phyloP scores from a whole-genome alignment of 2,797 vertebrate species.

The Craterocephalus amniculus region DNA sequence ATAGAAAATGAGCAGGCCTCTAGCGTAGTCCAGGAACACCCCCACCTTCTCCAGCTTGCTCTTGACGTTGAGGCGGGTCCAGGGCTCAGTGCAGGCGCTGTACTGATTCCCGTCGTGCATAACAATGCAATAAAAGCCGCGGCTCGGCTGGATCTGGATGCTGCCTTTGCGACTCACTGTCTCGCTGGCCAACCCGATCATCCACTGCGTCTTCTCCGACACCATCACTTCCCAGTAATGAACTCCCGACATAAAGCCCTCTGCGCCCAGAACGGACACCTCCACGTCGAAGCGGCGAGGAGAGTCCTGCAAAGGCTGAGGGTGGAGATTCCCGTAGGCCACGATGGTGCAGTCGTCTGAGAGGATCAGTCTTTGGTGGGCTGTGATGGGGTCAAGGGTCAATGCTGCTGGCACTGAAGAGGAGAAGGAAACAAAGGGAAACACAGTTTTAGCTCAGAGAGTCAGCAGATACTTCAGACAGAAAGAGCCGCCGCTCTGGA shows the following conservation, averaged over 20 bases:
- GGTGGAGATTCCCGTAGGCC: constrained; percentile 95
- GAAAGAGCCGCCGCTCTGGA: not conserved
- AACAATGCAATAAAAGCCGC: constrained; percentile 97
- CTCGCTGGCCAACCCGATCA: constrained; percentile 95
- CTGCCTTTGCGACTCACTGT: constrained; percentile 94
- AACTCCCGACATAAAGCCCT: constrained; percentile 89
- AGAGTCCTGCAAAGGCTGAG: constrained; percentile 96
- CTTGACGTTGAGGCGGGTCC: constrained; percentile 97
- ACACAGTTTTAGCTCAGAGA: constrained; percentile 13
- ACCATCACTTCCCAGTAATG: constrained; percentile 99
- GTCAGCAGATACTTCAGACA: not conserved
- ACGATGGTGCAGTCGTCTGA: constrained; percentile 98
- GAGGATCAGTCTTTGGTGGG: constrained; percentile 96
- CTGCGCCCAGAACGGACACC: constrained; percentile 92
- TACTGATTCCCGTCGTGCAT: constrained; percentile 99
- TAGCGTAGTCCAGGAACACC: constrained; percentile 95
- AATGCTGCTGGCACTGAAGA: constrained; percentile 90
- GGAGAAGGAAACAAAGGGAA: not conserved
- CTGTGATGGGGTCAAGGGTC: constrained; percentile 94
- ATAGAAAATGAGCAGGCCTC: constrained; percentile 97
- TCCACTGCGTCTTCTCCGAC: constrained; percentile 98
- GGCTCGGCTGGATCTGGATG: constrained; percentile 97
- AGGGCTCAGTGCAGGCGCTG: constrained; percentile 98
- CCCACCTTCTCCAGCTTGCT: constrained; percentile 98
- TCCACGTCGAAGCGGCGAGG: constrained; percentile 96